Percentiles rank a stretch among this genome's conserved stretches.
These are phyloP conservation scores for Leucophenga varia DNA, from an alignment of 1,140 invertebrate genomes.

Conservation along the genomic window DNA sequence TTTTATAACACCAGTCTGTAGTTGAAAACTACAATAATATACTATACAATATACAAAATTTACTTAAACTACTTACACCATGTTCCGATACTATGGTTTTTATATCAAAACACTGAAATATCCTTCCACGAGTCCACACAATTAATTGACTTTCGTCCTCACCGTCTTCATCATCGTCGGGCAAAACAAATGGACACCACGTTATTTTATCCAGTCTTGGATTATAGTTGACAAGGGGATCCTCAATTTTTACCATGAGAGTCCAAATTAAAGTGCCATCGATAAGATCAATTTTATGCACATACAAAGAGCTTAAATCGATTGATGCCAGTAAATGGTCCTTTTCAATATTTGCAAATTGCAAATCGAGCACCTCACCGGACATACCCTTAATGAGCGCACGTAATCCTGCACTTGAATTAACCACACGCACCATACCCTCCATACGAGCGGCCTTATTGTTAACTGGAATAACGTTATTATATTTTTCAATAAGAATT, in stretches of 20 bases:
- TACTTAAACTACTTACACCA: constrained; percentile 31
- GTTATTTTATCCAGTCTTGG: constrained; percentile 63
- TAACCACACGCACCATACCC: constrained; percentile 81
- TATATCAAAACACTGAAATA: constrained; percentile 51
- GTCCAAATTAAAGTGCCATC: constrained; percentile 63
- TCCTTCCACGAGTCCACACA: constrained; percentile 76
- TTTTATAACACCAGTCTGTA: constrained; percentile 39
- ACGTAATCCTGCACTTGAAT: constrained; percentile 71
- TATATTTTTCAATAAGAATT: not conserved
- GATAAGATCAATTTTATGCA: constrained; percentile 71
- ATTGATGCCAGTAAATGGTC: constrained; percentile 82
- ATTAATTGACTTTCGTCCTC: constrained; percentile 78
- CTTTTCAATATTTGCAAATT: constrained; percentile 79
- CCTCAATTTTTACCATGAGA: constrained; percentile 59
- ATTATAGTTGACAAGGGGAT: constrained; percentile 42
- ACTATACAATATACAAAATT: not conserved
- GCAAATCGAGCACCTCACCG: constrained; percentile 81
- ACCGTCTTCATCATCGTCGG: constrained; percentile 61
- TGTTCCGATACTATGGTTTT: constrained; percentile 43
- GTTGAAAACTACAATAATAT: not conserved
- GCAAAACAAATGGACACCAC: constrained; percentile 86
- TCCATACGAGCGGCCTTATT: constrained; percentile 57
- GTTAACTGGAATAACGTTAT: constrained; percentile 31
- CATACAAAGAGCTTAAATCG: constrained; percentile 79
- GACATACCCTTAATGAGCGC: constrained; percentile 83